Percentiles rank a stretch among this genome's conserved stretches.
Evolutionary conservation across 1,140 invertebrate genomes (phyloP).

Genomic region (Whitmania pigra): DNA sequence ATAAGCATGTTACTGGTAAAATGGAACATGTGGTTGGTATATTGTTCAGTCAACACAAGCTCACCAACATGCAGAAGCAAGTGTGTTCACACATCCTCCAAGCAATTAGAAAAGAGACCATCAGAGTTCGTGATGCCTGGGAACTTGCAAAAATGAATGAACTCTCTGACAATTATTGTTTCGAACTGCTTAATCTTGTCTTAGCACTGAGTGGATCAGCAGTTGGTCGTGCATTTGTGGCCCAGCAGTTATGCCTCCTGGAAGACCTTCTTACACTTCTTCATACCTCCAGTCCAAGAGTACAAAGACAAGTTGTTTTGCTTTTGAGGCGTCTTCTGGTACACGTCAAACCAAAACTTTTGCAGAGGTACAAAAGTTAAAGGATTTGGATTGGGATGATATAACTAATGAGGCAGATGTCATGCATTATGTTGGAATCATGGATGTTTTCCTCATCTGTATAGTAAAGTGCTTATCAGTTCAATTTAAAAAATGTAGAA

Average conservation of each 20-base stretch:
- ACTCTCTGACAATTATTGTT: conserved; percentile 72
- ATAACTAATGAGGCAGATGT: conserved; percentile 24
- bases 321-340: conserved; percentile 68
- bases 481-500: conserved; percentile 67
- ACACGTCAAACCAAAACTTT: conserved; percentile 54
- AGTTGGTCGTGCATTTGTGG: conserved; percentile 74
- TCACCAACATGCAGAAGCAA: conserved; percentile 87
- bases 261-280: conserved; percentile 71
- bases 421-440: conserved; percentile 45
- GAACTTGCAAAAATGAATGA: conserved; percentile 26
- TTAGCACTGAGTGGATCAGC: conserved; percentile 80
- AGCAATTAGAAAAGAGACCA: conserved; percentile 75
- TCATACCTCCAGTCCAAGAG: conserved; percentile 82
- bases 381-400: conserved; percentile 71
- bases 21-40: conserved; percentile 88
- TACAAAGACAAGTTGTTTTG: conserved; percentile 76
- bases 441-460: conserved; percentile 73
- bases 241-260: conserved; percentile 70
- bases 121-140: conserved; percentile 74
- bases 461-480: conserved; percentile 73
- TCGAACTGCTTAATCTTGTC: conserved; percentile 88
- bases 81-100: conserved; percentile 83
- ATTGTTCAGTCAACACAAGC: conserved; percentile 79
- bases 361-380: conserved; percentile 51
- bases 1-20: background rate